Percentiles rank a stretch among this genome's conserved stretches.
These are phyloP conservation scores for Perodicticus potto DNA, from an alignment of 2,797 vertebrate species.

Conservation along the genomic window DNA sequence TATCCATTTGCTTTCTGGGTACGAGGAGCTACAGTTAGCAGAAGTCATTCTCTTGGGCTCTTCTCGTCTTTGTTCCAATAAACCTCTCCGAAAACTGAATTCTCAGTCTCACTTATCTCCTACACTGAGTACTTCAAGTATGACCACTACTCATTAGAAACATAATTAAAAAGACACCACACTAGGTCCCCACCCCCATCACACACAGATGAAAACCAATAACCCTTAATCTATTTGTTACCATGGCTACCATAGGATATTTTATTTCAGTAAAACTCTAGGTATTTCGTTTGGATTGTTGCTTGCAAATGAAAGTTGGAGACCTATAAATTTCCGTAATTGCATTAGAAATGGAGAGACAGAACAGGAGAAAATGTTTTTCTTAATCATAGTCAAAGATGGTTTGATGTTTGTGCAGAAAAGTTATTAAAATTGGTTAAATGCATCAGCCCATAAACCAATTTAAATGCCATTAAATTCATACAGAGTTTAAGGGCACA, in stretches of 20 bases:
- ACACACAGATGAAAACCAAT: conserved; percentile 88
- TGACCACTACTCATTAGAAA: conserved; percentile 85
- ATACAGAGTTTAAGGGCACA: conserved; percentile 56
- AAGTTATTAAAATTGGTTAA: conserved; percentile 75
- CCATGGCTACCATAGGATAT: conserved; percentile 91
- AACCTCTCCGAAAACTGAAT: conserved; percentile 81
- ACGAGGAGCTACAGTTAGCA: conserved; percentile 45
- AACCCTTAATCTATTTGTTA: conserved; percentile 90
- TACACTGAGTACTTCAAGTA: conserved; percentile 79
- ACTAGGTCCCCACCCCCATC: conserved; percentile 78
- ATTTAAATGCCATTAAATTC: conserved; percentile 74
- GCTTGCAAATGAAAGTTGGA: conserved; percentile 80
- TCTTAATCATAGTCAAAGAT: conserved; percentile 49
- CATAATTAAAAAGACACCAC: conserved; percentile 87
- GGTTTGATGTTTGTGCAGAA: conserved; percentile 56
- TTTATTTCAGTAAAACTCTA: conserved; percentile 88
- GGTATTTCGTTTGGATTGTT: conserved; percentile 77
- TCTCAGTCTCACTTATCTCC: conserved; percentile 64
- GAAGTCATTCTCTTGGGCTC: conserved; percentile 72
- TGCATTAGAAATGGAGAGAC: conserved; percentile 33
- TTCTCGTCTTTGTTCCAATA: conserved; percentile 82
- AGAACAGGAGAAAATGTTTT: conserved; percentile 53
- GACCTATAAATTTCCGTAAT: conserved; percentile 54
- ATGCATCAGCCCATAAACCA: conserved; percentile 65
- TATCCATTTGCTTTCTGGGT: conserved; percentile 73